Base-by-base conservation (phyloP, 2,113 vertebrate species). In the Chionis minor region DNA sequence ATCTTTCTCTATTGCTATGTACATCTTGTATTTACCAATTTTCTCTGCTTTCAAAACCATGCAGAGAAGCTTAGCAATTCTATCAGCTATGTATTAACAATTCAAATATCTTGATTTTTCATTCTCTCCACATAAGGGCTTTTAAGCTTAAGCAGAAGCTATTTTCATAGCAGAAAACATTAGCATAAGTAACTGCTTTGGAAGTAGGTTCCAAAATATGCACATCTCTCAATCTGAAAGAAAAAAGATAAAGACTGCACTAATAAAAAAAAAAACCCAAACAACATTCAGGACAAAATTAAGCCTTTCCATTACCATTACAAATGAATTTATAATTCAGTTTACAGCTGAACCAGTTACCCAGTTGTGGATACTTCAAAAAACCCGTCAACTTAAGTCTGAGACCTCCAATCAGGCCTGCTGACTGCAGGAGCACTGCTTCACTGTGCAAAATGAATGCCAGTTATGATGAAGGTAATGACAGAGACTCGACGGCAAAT, bases 121-220 rank as follows among this genome's bases (percentile, higher is more conserved):
- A 18, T 78, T 92, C 33, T 81, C 22, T 49, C 63, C 40, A 70
- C n/a, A 55, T 20, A 84, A 45, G 35, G 13, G 54, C 35, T 90
- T 92, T 88, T 63, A 77, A 86, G 80, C 59, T 78, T 44, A 88
- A 84, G 49, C 44, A 93, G 74, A 88, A 90, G 17, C n/a, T 91
- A 58, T 84, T 81, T 90, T 78, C 65, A 38, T 42, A 86, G 38
- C 55, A 94, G 62, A 94, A 92, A 94, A 78, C 33, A 92, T 58
- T 79, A 90, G 54, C 0, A 2, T 69, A 85, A 78, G 32, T 78
- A 96, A 78, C 75, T 79, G 47, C 66, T 61, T 6, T 58, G 55
- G 66, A 90, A 91, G 17, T 8, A 87, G 80, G 56, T 71, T 96
- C 56, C 27, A 74, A 95, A 83, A 74, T 69, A 78, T 5, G 27